A percentile compares a stretch with the other conserved stretches of the same genome.
Conservation (phyloP, 2,113 vertebrate genomes). For the Arvicanthis niloticus region DNA sequence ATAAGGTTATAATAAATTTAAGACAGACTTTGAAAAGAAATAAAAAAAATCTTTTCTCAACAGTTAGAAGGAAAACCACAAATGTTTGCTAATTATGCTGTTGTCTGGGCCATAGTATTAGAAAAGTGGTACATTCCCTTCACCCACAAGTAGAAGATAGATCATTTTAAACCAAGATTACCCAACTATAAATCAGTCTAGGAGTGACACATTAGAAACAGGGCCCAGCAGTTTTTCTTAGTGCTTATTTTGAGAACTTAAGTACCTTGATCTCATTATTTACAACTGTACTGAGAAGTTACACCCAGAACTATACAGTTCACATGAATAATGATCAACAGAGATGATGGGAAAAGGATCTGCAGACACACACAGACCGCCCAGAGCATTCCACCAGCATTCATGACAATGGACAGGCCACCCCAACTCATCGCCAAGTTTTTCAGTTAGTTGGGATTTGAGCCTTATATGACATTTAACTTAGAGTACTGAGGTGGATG, state of each 20-base stretch:
- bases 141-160: background rate
- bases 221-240: background rate
- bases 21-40: slow-evolving; percentile 29
- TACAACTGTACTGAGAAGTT: slow-evolving; percentile 55
- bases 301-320: background rate
- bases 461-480: slow-evolving; percentile 54
- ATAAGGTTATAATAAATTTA: background rate
- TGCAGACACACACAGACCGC: background rate
- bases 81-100: slow-evolving; percentile 1
- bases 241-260: slow-evolving; percentile 21
- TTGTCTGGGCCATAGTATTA: background rate
- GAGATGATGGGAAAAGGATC: slow-evolving; percentile 28
- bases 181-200: background rate
- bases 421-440: slow-evolving; percentile 40
- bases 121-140: background rate
- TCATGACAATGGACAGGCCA: slow-evolving; percentile 52
- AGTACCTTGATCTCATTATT: slow-evolving; percentile 44
- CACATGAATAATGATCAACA: slow-evolving; percentile 60
- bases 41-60: slow-evolving; percentile 1
- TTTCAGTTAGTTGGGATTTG: slow-evolving; percentile 47
- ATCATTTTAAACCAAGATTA: slow-evolving; percentile 24
- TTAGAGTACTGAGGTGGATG: background rate
- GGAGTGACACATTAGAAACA: background rate
- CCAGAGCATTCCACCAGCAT: slow-evolving; percentile 6
- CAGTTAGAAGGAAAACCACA: slow-evolving; percentile 37